Conservation (phyloP, 2,113 vertebrate genomes). For the Furnarius figulus region DNA sequence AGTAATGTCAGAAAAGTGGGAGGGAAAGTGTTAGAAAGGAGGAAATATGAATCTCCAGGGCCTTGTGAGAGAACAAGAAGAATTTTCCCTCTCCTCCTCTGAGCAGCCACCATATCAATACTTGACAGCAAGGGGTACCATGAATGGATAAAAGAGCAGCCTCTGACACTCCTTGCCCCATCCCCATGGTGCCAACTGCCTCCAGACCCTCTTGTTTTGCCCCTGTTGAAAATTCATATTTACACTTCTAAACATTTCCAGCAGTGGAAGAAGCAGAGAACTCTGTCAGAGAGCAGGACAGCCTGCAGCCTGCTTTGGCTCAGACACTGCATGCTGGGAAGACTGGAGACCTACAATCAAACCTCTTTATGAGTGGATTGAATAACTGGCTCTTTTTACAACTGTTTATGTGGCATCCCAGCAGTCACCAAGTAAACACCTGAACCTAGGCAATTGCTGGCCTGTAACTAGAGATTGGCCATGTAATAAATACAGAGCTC, state of each 20-base stretch:
- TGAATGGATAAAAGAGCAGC: background rate
- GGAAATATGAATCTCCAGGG: background rate
- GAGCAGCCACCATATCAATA: background rate
- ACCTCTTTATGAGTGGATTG: background rate
- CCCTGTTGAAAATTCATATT: background rate
- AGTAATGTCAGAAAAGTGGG: background rate
- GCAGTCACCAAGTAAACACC: constrained; percentile 39
- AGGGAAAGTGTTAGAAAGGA: background rate
- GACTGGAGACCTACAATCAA: background rate
- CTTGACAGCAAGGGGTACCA: background rate
- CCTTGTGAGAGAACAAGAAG: background rate
- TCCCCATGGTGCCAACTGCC: background rate
- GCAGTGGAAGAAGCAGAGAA: constrained; percentile 10
- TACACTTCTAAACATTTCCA: constrained; percentile 39
- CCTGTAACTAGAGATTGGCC: constrained; percentile 32
- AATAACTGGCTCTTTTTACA: constrained; percentile 50
- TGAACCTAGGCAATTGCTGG: constrained; percentile 25
- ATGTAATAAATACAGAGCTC: constrained; percentile 31
- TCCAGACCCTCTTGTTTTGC: background rate
- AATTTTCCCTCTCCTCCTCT: background rate
- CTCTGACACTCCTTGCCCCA: background rate
- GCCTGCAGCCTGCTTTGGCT: background rate
- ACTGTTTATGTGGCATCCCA: constrained; percentile 30
- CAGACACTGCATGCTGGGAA: background rate
- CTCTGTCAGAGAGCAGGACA: background rate